phyloP scores from a whole-genome alignment of 2,113 vertebrate species.

The Mastomys natalensis region DNA sequence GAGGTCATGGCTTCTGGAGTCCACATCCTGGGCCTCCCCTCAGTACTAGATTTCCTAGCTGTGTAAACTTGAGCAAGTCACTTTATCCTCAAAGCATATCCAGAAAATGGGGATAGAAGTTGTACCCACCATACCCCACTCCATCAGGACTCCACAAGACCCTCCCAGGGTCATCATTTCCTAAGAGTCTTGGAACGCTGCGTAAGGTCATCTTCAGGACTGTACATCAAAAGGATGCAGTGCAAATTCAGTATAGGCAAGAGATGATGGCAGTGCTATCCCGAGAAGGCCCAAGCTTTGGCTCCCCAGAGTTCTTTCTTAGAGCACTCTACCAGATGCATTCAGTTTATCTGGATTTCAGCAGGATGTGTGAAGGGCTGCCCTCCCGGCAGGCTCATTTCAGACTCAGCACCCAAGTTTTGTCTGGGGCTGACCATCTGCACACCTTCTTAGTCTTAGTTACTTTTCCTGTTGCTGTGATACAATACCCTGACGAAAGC shows the following conservation, averaged over 20 bases:
- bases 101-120: neutral
- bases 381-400: neutral
- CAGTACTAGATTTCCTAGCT: neutral
- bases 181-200: neutral
- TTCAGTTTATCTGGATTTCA: neutral
- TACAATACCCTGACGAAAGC: neutral
- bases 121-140: neutral
- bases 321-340: too few relatives aligned
- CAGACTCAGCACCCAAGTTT: neutral
- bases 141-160: neutral
- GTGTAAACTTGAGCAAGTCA: neutral
- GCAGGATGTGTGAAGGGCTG: rapidly evolving
- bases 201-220: neutral
- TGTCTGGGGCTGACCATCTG: rapidly evolving
- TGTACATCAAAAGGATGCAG: neutral
- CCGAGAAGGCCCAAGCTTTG: neutral
- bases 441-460: neutral
- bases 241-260: neutral
- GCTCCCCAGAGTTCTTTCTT: neutral
- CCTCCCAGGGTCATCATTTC: neutral
- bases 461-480: neutral
- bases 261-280: neutral
- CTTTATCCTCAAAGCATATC: neutral
- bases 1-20: neutral
- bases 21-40: neutral